These are phyloP conservation scores for Toxotes jaculatrix DNA, from an alignment of 2,113 vertebrate genomes.

Conservation along the genomic window DNA sequence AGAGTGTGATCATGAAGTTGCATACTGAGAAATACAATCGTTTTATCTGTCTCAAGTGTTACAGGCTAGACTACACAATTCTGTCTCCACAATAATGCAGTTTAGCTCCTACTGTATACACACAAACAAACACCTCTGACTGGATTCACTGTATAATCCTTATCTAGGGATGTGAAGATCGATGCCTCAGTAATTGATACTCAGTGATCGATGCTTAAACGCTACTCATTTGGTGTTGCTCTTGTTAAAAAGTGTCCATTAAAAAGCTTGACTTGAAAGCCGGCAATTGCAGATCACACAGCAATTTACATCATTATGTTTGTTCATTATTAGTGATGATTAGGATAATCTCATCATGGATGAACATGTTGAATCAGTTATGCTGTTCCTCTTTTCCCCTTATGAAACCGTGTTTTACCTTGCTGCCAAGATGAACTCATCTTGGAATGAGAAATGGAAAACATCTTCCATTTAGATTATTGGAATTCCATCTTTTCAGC, in stretches of 20 bases:
- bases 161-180: slow-evolving; percentile 19
- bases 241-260: slow-evolving; percentile 20
- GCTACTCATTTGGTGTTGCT: slow-evolving; percentile 30
- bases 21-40: slow-evolving; percentile 30
- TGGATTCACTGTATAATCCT: slow-evolving; percentile 27
- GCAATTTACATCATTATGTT: slow-evolving; percentile 8
- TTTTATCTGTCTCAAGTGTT: slow-evolving; percentile 43
- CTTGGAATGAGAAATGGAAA: not conserved
- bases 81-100: slow-evolving; percentile 33
- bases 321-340: slow-evolving; percentile 38
- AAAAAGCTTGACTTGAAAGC: not conserved
- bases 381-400: not conserved
- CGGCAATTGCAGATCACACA: slow-evolving; percentile 19
- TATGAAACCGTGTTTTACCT: slow-evolving; percentile 6
- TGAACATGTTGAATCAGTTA: slow-evolving; percentile 24
- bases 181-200: slow-evolving; percentile 37
- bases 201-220: slow-evolving; percentile 39
- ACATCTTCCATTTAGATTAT: not conserved
- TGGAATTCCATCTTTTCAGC: not conserved
- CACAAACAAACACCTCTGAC: not conserved
- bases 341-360: slow-evolving; percentile 1
- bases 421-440: slow-evolving; percentile 11
- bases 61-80: slow-evolving; percentile 13
- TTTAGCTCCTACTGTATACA: not conserved
- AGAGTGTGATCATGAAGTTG: slow-evolving; percentile 50